Percentiles rank a stretch among this genome's conserved stretches.
phyloP scores from a whole-genome alignment of 2,113 vertebrate species.

The Melanerpes formicivorus region DNA sequence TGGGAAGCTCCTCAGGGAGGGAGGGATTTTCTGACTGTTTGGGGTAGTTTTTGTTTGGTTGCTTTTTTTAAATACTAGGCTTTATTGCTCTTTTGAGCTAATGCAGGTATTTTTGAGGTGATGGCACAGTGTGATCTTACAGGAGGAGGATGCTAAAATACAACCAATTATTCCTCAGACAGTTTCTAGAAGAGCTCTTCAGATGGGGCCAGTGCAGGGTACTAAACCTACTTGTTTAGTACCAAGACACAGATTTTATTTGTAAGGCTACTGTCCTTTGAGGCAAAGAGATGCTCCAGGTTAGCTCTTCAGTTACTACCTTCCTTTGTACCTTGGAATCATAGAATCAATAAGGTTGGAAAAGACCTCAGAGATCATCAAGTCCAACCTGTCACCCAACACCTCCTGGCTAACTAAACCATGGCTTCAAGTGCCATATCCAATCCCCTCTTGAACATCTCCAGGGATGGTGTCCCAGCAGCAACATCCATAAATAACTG shows the following conservation, averaged over 20 bases:
- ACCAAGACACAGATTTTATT: not conserved
- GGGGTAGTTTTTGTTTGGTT: not conserved
- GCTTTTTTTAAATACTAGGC: not conserved
- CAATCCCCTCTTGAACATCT: too few relatives aligned
- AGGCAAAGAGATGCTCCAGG: not conserved
- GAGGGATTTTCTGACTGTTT: not conserved
- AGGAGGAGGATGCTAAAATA: not conserved
- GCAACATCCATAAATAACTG: too few relatives aligned
- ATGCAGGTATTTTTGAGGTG: not conserved
- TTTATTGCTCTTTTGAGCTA: not conserved
- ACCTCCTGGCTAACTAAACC: too few relatives aligned
- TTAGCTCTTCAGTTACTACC: not conserved
- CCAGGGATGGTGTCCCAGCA: too few relatives aligned
- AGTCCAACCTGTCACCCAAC: too few relatives aligned
- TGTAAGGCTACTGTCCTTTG: not conserved
- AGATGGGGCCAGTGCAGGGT: not conserved
- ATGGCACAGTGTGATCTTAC: not conserved
- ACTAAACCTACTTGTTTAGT: not conserved
- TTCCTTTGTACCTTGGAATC: not conserved
- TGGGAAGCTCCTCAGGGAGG: not conserved
- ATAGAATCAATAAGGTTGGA: too few relatives aligned
- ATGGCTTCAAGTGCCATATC: too few relatives aligned
- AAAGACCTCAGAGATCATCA: too few relatives aligned
- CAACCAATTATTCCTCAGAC: not conserved
- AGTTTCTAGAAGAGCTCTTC: not conserved